Percentiles rank a stretch among this genome's conserved stretches.
Evolutionary conservation across 2,888 invertebrate genomes (phyloP).

Genomic region (Nomada ruficornis): DNA sequence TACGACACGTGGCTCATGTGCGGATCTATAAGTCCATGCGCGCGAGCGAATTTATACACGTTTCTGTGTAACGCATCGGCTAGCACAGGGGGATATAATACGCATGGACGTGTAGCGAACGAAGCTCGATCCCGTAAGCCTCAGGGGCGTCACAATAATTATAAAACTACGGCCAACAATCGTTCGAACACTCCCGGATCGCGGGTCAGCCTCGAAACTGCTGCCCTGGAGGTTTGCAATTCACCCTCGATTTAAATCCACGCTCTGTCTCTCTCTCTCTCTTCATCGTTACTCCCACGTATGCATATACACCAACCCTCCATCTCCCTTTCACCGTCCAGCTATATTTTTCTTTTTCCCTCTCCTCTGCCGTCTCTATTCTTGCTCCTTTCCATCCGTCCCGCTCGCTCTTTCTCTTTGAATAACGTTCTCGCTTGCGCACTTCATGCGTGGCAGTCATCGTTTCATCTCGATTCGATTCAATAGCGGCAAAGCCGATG

Average conservation of each 20-base stretch:
- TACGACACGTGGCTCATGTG: constrained; percentile 3
- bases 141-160: constrained; percentile 80
- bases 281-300: constrained; percentile 26
- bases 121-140: constrained; percentile 72
- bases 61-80: constrained; percentile 23
- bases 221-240: constrained; percentile 67
- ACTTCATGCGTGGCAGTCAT: constrained; percentile 32
- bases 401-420: constrained; percentile 21
- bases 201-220: constrained; percentile 67
- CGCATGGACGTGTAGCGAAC: constrained; percentile 50
- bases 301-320: constrained; percentile 46
- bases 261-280: constrained; percentile 41
- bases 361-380: constrained; percentile 30
- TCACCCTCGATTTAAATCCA: constrained; percentile 71
- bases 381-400: constrained; percentile 12
- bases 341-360: constrained; percentile 37
- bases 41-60: constrained; percentile 8
- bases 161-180: constrained; percentile 77
- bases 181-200: constrained; percentile 65
- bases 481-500: constrained; percentile 28
- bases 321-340: constrained; percentile 24
- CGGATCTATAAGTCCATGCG: not conserved
- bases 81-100: constrained; percentile 26
- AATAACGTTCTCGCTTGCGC: constrained; percentile 9
- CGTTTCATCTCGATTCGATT: constrained; percentile 43